Evolutionary conservation across 2,888 invertebrate genomes (phyloP), one percentile per base, ranked within the genome.

Genomic region (Xestia xanthographa): DNA sequence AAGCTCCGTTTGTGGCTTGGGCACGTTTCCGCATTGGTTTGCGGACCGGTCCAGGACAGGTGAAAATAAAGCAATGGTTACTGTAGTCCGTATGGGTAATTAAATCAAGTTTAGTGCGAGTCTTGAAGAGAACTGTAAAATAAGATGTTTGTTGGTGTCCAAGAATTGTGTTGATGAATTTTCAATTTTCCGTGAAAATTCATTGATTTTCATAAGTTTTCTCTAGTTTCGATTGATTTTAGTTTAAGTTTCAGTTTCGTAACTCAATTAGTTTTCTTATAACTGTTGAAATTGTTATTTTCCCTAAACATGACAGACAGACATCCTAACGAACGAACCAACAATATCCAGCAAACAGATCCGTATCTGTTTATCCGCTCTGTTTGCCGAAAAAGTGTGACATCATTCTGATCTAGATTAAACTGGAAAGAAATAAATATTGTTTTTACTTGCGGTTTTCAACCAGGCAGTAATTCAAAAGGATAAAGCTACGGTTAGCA

Each of bases 11-110:
- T 70, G 82, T 53, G 83, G 87, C 85, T 87, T 74, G 87, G 78
- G 80, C 90, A 89, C 81, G 91, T 93, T 94, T 94, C 92, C 92
- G 92, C 91, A 88, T 91, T 87, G 83, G 84, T 72, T 82, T 72
- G 56, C 68, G 9, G 67, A 71, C 77, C 79, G 79, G 83, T 83
- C 78, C 70, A 2, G 78, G 74, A 79, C 76, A 86, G 77, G 82
- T 86, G 85, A 75, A 83, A 80, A 84, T 83, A 75, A 67, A 69
- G 63, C 60, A 75, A 82, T 75, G 71, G 53, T 60, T 82, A 83
- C 43, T 68, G 71, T 62, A 34, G 34, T 43, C 38, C 20, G 50
- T 72, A 60, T 62, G 45, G 67, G 45, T 65, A 82, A 72, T 73
- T 84, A 75, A 68, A 69, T 66, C 0, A 62, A 63, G 26, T 56